Evolutionary conservation across 2,797 vertebrate species (phyloP), one percentile per base, ranked within the genome.

Genomic region (Crenuchus spilurus): DNA sequence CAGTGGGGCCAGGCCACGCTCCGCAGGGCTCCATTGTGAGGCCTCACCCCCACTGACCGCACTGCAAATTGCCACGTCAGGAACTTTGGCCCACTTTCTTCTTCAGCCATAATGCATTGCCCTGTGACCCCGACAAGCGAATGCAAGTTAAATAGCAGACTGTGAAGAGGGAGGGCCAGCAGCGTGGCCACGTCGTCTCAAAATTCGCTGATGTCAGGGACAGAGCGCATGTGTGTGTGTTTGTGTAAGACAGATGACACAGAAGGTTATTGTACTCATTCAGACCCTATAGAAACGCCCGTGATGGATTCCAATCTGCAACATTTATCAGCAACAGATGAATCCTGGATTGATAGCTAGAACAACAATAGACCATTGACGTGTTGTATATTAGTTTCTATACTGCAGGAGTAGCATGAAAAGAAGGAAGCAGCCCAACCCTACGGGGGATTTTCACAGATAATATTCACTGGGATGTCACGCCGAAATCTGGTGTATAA

Each of bases 11-110:
- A 51, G 80, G 83, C 76, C 31, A 2, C 6, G 14, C 88, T 89
- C 86, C 76, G 86, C 88, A 83, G 85, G 84, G 54, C 79, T 85
- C 91, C 87, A 95, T 96, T 96, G 94, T 95, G 89, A 87, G 88
- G 78, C 74, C 83, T 83, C 87, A 89, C 80, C 88, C 86, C 81
- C 62, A 89, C 88, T 92, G 90, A 95, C 92, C 92, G 85, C 85
- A 87, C 81, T 80, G 91, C 93, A 94, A 97, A 96, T 96, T 94
- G 94, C 94, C 89, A 88, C 90, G 92, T 95, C 95, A 94, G 91
- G 92, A 93, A 91, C 90, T 94, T 90, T 90, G 87, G 83, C 90
- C 90, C 83, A 80, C 74, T 77, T 85, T 87, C 44, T 68, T 18
- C 8, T 33, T 18, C 87, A 87, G 88, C 88, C 91, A 91, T 89